Evolutionary conservation across 23 tunicate genomes (phyloP).

Genomic region (Botrylloides violaceus): DNA sequence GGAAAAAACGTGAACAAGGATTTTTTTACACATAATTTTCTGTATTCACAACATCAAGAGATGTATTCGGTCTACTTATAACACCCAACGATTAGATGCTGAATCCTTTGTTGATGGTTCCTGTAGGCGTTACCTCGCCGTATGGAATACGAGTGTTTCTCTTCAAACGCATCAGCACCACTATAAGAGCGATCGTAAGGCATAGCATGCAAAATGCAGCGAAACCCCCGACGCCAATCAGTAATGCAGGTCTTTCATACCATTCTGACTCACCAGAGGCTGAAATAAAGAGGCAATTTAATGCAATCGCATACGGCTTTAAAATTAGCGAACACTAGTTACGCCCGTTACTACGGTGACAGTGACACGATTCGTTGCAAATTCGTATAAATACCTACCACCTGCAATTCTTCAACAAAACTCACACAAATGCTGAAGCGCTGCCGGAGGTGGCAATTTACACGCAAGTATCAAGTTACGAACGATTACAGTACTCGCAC

Average conservation of each 20-base stretch:
- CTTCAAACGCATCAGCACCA: conserved; percentile 30
- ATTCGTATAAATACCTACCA: conserved; percentile 62
- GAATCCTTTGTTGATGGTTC: conserved; percentile 41
- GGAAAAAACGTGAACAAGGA: neutral
- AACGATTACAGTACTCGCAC: neutral
- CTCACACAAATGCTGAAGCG: conserved; percentile 43
- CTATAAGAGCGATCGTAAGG: conserved; percentile 48
- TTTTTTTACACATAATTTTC: neutral
- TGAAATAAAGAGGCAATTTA: neutral
- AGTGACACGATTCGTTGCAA: conserved; percentile 7
- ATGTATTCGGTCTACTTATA: neutral
- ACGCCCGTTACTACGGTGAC: no score
- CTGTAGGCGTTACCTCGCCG: conserved; percentile 25
- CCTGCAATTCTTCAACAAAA: conserved; percentile 99
- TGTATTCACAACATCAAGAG: neutral
- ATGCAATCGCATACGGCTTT: neutral
- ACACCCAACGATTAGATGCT: conserved; percentile 43
- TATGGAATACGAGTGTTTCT: conserved; percentile 17
- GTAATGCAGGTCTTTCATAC: conserved; percentile 20
- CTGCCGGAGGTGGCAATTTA: conserved; percentile 56
- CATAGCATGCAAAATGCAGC: conserved; percentile 45
- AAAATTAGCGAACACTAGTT: neutral
- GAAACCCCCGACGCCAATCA: conserved; percentile 40
- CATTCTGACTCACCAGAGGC: neutral
- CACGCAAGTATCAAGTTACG: no score